These are phyloP conservation scores for Cervus canadensis DNA, from an alignment of 2,113 vertebrate genomes.

Conservation along the genomic window DNA sequence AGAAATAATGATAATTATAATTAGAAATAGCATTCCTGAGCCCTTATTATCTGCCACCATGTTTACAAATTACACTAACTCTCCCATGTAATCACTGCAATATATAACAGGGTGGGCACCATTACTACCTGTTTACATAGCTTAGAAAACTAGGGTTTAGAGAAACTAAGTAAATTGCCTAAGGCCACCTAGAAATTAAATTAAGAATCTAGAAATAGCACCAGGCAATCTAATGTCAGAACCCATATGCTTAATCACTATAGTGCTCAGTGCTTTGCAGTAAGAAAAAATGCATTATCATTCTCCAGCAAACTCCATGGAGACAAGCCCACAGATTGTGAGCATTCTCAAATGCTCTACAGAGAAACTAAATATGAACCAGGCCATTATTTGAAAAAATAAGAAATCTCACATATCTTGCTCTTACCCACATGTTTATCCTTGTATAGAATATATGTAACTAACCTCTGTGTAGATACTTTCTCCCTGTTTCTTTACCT, in stretches of 20 bases:
- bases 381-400: not conserved
- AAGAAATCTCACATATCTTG: not conserved
- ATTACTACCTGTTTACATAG: not conserved
- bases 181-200: not conserved
- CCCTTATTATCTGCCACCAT: not conserved
- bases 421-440: not conserved
- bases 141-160: not conserved
- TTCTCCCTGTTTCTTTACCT: not conserved
- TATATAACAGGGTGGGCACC: not conserved
- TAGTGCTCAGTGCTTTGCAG: not conserved
- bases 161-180: not conserved
- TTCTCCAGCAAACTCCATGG: not conserved
- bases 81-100: not conserved
- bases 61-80: not conserved
- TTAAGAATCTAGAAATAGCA: not conserved
- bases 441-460: not conserved
- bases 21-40: not conserved
- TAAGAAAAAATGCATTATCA: not conserved
- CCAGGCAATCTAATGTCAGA: not conserved
- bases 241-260: not conserved
- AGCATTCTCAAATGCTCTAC: not conserved
- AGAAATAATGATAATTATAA: not conserved
- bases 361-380: not conserved
- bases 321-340: not conserved
- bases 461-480: not conserved